Evolutionary conservation across 1,140 invertebrate species (phyloP).

Genomic region (Lineus longissimus): DNA sequence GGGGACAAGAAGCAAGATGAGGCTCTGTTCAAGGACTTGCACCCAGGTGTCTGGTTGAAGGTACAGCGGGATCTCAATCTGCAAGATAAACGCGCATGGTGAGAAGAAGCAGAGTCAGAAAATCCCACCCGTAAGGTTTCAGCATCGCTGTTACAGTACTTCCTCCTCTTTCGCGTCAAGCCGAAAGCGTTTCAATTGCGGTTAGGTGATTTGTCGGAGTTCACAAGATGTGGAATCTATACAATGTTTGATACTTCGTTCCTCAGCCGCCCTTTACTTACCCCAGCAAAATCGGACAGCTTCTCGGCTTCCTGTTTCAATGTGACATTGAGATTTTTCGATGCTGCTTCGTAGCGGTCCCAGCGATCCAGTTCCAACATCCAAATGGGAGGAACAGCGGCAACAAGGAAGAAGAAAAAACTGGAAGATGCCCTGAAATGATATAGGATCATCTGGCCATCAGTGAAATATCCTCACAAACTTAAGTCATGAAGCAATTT

Average conservation of each 20-base stretch:
- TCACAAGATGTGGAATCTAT: no score
- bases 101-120: no score
- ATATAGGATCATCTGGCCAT: no score
- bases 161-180: no score
- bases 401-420: constrained; percentile 41
- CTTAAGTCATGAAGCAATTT: not conserved
- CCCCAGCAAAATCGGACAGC: constrained; percentile 18
- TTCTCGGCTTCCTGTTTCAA: not conserved
- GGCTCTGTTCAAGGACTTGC: constrained; percentile 70
- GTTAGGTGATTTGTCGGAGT: no score
- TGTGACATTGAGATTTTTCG: constrained; percentile 18
- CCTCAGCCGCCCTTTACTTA: constrained; percentile 3
- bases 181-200: no score
- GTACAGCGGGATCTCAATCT: no score
- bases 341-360: constrained; percentile 14
- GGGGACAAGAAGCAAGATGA: constrained; percentile 81
- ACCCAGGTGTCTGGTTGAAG: constrained; percentile 16
- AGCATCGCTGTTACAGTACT: no score
- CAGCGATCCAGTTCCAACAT: constrained; percentile 36
- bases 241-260: no score
- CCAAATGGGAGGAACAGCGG: constrained; percentile 41
- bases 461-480: not conserved
- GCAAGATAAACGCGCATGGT: no score
- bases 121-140: no score
- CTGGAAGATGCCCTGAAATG: constrained; percentile 40